Conservation (phyloP, 2,888 invertebrate species). For the Ypsolopha scabrella region DNA sequence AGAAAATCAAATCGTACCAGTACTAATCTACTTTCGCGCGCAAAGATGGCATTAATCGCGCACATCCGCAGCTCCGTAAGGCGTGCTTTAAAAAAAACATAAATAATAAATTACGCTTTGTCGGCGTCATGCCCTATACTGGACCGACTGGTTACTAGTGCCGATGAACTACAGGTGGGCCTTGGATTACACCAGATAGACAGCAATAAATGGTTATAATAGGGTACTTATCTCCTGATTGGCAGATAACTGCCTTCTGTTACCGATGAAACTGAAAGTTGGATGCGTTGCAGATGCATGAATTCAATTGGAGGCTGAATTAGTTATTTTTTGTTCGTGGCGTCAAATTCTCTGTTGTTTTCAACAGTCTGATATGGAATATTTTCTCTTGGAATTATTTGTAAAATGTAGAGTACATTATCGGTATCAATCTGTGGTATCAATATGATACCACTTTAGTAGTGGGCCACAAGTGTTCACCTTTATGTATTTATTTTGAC, state of each 20-base stretch:
- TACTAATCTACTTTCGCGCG: neutral
- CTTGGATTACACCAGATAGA: conserved; percentile 62
- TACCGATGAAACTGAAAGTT: conserved; percentile 29
- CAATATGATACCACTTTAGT: too few relatives aligned
- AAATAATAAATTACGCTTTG: conserved; percentile 1
- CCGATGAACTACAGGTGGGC: conserved; percentile 64
- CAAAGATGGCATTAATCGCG: neutral
- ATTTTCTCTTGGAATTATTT: too few relatives aligned
- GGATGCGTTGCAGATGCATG: too few relatives aligned
- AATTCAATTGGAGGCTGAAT: too few relatives aligned
- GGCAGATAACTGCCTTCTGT: conserved; percentile 16
- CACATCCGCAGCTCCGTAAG: neutral
- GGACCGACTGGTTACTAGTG: conserved; percentile 58
- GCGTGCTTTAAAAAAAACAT: neutral
- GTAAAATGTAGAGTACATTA: too few relatives aligned
- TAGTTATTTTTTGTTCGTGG: too few relatives aligned
- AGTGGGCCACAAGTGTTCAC: too few relatives aligned
- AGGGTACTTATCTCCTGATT: conserved; percentile 36
- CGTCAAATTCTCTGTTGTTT: neutral
- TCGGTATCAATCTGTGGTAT: too few relatives aligned
- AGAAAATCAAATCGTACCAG: neutral
- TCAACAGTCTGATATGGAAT: neutral
- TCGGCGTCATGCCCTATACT: conserved; percentile 34
- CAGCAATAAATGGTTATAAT: conserved; percentile 57
- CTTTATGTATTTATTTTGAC: too few relatives aligned